Percentiles rank a stretch among this genome's conserved stretches.
Conservation (phyloP, 2,113 vertebrate genomes). For the Dipodomys ordii region DNA sequence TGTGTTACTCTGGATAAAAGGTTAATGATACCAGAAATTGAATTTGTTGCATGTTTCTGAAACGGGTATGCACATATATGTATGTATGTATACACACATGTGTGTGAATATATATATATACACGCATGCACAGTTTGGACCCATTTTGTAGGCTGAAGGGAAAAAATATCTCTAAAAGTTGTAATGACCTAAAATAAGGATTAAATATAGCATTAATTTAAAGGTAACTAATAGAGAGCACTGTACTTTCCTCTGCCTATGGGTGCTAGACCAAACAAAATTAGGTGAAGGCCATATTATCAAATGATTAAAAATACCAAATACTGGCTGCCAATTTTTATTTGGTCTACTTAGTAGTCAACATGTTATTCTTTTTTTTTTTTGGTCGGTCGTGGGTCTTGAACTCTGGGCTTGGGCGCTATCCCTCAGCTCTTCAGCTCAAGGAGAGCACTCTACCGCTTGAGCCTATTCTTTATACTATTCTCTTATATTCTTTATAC, state of each 20-base stretch:
- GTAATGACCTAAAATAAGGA: slow-evolving; percentile 46
- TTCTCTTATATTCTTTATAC: neutral
- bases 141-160: slow-evolving; percentile 16
- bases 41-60: neutral
- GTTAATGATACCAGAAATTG: neutral
- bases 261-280: neutral
- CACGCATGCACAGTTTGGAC: neutral
- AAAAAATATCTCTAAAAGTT: neutral
- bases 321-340: neutral
- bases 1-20: slow-evolving; percentile 35
- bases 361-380: neutral
- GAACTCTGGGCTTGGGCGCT: no score
- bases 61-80: neutral
- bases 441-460: no score
- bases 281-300: neutral
- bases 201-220: neutral
- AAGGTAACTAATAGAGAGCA: neutral
- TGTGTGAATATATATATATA: neutral
- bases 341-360: slow-evolving; percentile 47
- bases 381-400: no score
- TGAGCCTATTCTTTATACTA: no score
- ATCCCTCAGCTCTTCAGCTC: no score
- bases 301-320: slow-evolving; percentile 43
- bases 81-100: neutral
- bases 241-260: neutral